Base-by-base conservation (phyloP, 2,888 invertebrate species). In the Aporophyla lueneburgensis region DNA sequence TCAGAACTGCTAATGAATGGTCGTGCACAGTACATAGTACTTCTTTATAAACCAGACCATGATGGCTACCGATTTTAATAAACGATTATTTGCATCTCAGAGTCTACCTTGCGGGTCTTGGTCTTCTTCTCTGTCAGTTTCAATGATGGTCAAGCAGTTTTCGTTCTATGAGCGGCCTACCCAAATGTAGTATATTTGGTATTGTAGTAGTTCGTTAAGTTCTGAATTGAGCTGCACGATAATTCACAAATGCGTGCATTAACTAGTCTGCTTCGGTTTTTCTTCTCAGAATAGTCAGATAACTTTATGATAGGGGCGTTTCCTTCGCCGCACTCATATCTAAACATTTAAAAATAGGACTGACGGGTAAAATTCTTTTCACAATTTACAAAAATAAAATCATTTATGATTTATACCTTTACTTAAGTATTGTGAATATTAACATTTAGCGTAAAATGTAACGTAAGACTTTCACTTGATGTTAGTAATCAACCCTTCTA, bases 401-500 rank as follows among this genome's bases (percentile, higher is more conserved):
- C 14, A n/a, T 53, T 53, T 53, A 51, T 53, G 21, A 53, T n/a
- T 54, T 24, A 33, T 33, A 27, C 27, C 19, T 40, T 21, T 51
- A 51, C 16, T 33, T 21, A 43, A 43, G 43, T 10, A 27, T 43
- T 9, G 16, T n/a, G 56, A n/a, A 51, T 49, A 16, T 40, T n/a
- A n/a, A 61, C 1, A 51, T 27, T 65, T 27, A 10, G 40, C 9
- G 14, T 19, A 65, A 43, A n/a, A 58, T 43, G 51, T 65, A 51
- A 66, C 12, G 49, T 51, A 24, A 40, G 12, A 24, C 16, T 53
- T 67, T 27, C 43, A 53, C 6, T 10, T 59, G 6, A 24, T 33
- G 5, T 59, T 53, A 59, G 16, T 66, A 77, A 59, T 68, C 46
- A 59, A 59, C 33, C 21, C 12, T 21, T 21, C 16, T 24, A 59